Evolutionary conservation across 2,888 invertebrate genomes (phyloP), one percentile per base, ranked within the genome.

Genomic region (Polydesmus complanatus): DNA sequence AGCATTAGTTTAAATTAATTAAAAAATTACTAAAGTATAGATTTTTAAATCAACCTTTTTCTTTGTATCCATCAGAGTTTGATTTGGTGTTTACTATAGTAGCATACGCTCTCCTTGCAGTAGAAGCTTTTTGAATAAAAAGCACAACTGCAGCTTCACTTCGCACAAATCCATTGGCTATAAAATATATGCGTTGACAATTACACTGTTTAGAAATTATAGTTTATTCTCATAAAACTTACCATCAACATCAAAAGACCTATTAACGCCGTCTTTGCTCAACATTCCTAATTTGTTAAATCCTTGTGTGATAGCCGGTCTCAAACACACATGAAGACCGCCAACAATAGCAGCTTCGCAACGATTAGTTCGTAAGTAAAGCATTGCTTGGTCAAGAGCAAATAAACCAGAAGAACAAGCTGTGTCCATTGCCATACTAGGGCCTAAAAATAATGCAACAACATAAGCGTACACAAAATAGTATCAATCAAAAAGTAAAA

Each of bases 261-360:
- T 93, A 78, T 97, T 97, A 72, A 80, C 80, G 0, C 96, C 95
- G 70, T 93, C 85, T 8, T 83, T 81, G 64, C 93, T 89, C 69
- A 97, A 80, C 96, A 98, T 96, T 72, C 85, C 85, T 57, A 98
- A 80, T 62, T 88, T 83, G 74, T 91, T 87, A 77, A 97, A 98
- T 76, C 95, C 93, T 60, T 96, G 79, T 26, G 95, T 90, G 69
- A 83, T 85, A 62, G 84, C 86, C 0, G 97, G 96, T 73, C 93
- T 94, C 18, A 97, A 77, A 65, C 91, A 82, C 14, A 97, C 77
- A 73, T 90, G 93, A 64, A 83, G 82, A 61, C 97, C 97, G 56
- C 88, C 95, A 19, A 98, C 93, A 64, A 98, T 78, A 23, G 97
- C 97, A 3, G 92, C 83, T 72, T 97, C 95, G 76, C 95, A 95